Base-by-base conservation (phyloP, 2,113 vertebrate genomes). In the Hemibagrus wyckioides region DNA sequence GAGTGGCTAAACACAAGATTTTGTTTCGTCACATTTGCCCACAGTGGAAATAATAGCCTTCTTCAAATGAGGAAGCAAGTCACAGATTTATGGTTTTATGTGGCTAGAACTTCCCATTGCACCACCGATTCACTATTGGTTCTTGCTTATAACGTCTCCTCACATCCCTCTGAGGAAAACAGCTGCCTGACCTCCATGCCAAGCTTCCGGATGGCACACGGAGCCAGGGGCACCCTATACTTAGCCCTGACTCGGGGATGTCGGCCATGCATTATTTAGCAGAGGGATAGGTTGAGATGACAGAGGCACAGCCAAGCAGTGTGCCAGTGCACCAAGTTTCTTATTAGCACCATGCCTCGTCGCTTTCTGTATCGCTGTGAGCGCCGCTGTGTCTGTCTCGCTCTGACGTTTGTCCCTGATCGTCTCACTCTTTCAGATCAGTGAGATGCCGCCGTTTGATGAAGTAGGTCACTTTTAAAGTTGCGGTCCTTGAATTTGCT, bases 391-490 rank as follows among this genome's bases (percentile, higher is more conserved):
- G 48, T 57, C 57, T 86, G 57, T 71, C 41, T 87, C 57, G n/a
- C 25, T 83, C 30, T 69, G 81, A 57, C 41, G 59, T 76, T 30
- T 69, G 28, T 84, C 75, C 50, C 48, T 77, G 21, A 81, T 44
- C 73, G 14, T 67, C 48, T 39, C 48, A 79, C 50, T 67, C 57
- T 85, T 61, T 85, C 57, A 30, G 8, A 41, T n/a, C 41, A 71
- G 87, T 69, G 85, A 19, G 41, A 89, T 79, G 36, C 67, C 28
- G 36, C 65, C 25, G 90, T 92, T 88, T 92, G 69, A 91, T 90
- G 87, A 93, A 92, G 85, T 85, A 84, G 89, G 90, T 80, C 86
- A 79, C 73, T 80, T 92, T 91, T 91, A 90, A 91, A 91, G 75
- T 52, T 13, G 5, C 54, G 88, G 90, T 87, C 91, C 92, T 92